Evolutionary conservation across 2,888 invertebrate species (phyloP).

Genomic region (Cryptus viduatorius): DNA sequence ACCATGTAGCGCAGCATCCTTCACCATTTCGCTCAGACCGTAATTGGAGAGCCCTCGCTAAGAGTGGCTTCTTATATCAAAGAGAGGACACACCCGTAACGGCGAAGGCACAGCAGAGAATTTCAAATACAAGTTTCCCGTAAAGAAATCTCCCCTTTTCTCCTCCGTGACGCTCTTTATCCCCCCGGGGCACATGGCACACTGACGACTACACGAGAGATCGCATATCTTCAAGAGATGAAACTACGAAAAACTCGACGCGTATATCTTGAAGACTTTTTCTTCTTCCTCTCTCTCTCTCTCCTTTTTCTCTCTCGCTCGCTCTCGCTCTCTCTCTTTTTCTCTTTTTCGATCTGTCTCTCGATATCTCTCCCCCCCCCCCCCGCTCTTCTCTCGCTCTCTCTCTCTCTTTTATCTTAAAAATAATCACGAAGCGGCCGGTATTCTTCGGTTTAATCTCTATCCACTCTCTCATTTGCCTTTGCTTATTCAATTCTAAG

Average conservation of each 20-base stretch:
- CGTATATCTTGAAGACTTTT: too few relatives aligned
- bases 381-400: neutral
- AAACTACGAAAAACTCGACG: constrained; percentile 19
- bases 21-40: constrained; percentile 61
- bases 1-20: constrained; percentile 41
- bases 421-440: constrained; percentile 8
- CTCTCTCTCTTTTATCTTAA: constrained; percentile 14
- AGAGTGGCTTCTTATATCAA: constrained; percentile 70
- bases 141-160: constrained; percentile 32
- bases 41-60: constrained; percentile 70
- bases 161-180: constrained; percentile 22
- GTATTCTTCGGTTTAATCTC: constrained; percentile 1
- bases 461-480: neutral
- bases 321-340: constrained; percentile 6
- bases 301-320: too few relatives aligned
- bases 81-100: constrained; percentile 23
- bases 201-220: constrained; percentile 36
- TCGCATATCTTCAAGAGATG: constrained; percentile 30
- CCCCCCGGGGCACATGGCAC: neutral
- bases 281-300: neutral
- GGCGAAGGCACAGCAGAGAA: constrained; percentile 24
- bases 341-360: neutral
- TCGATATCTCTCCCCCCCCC: too few relatives aligned
- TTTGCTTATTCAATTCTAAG: neutral
- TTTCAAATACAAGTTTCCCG: constrained; percentile 34